Percentiles rank a stretch among this genome's conserved stretches.
Evolutionary conservation across 2,113 vertebrate species (phyloP).

Genomic region (Aplodontia rufa): DNA sequence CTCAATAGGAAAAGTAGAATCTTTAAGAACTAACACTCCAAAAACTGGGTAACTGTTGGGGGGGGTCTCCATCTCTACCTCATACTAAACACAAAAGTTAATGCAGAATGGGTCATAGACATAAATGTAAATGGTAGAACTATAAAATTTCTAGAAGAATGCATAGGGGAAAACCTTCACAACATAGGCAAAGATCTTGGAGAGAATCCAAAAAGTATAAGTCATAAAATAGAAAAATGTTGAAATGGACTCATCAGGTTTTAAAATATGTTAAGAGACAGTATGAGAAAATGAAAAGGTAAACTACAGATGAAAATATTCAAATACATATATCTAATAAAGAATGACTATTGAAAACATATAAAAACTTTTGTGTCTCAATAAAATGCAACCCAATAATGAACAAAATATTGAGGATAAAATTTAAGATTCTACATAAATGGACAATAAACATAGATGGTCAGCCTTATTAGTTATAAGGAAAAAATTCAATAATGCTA

Average conservation of each 20-base stretch:
- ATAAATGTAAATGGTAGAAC: not conserved
- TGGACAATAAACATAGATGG: not conserved
- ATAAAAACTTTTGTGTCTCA: not conserved
- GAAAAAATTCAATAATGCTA: not conserved
- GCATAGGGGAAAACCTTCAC: not conserved
- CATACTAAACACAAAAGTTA: too few species aligned
- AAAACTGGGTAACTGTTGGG: not conserved
- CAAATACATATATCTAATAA: not conserved
- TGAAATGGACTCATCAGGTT: not conserved
- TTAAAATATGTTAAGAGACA: not conserved
- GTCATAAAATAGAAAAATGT: not conserved
- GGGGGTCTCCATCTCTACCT: not conserved
- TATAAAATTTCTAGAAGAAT: not conserved
- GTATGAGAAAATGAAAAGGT: not conserved
- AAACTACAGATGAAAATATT: not conserved
- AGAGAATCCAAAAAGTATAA: not conserved
- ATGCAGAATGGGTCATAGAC: not conserved
- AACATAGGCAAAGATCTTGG: not conserved
- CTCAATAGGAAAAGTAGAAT: not conserved
- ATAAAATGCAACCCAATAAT: not conserved
- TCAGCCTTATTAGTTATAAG: not conserved
- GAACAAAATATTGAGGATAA: not conserved
- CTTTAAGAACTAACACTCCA: not conserved
- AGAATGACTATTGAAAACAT: not conserved
- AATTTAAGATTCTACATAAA: not conserved